Percentiles rank a stretch among this genome's conserved stretches.
These are phyloP conservation scores for Zoroaster sp. DNA, from an alignment of 53 echinoderm and acorn worm species.

Conservation along the genomic window DNA sequence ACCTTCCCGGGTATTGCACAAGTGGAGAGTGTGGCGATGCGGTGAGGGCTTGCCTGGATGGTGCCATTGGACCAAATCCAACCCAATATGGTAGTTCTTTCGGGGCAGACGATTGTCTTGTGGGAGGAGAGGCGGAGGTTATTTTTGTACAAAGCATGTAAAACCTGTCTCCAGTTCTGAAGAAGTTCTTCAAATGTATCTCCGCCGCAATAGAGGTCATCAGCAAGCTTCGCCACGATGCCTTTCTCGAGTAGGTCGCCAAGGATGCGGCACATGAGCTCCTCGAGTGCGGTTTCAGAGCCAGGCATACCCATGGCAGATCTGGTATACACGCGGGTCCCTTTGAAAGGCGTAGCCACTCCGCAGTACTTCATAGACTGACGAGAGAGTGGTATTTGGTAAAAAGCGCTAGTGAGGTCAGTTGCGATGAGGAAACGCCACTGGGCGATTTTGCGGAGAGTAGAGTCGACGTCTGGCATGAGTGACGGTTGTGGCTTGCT, in stretches of 20 bases:
- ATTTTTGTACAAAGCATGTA: not conserved
- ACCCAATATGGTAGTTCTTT: conserved; percentile 54
- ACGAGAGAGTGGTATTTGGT: conserved; percentile 49
- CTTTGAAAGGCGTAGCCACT: conserved; percentile 23
- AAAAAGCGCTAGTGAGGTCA: too few relatives aligned
- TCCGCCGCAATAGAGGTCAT: conserved; percentile 68
- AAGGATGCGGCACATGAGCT: conserved; percentile 65
- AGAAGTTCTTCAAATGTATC: conserved; percentile 39
- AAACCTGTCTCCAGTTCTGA: conserved; percentile 22
- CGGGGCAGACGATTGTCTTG: conserved; percentile 60
- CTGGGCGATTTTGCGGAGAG: conserved; percentile 40
- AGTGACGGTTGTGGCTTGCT: conserved; percentile 18
- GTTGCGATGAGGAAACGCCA: conserved; percentile 5
- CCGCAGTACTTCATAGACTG: conserved; percentile 50
- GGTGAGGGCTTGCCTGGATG: conserved; percentile 53
- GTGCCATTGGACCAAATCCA: conserved; percentile 55
- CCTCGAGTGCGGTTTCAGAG: conserved; percentile 61
- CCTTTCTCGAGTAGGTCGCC: conserved; percentile 52
- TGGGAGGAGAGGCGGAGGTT: conserved; percentile 31
- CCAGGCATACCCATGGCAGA: conserved; percentile 39
- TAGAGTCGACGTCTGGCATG: conserved; percentile 57
- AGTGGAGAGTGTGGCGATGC: conserved; percentile 34
- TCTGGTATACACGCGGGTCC: conserved; percentile 27
- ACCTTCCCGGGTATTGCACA: conserved; percentile 33
- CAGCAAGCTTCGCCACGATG: conserved; percentile 59